Percentiles rank a stretch among this genome's conserved stretches.
These are phyloP conservation scores for Corydoras maculifer DNA, from an alignment of 2,113 vertebrate species.

Conservation along the genomic window DNA sequence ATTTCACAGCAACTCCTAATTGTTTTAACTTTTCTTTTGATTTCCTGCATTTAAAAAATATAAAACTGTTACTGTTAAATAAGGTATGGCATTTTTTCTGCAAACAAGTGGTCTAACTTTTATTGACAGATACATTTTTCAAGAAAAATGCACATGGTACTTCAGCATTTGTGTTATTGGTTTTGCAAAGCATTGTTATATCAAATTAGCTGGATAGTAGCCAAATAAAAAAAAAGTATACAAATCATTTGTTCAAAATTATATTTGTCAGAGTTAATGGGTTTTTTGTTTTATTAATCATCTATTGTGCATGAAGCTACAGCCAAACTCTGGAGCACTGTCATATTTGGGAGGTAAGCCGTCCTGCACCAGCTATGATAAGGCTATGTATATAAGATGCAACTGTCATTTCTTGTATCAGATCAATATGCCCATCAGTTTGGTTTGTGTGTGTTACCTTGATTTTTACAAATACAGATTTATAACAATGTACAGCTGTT, in stretches of 20 bases:
- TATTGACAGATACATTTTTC: too few relatives aligned
- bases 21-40: too few relatives aligned
- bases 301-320: constrained; percentile 56
- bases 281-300: constrained; percentile 75
- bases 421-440: constrained; percentile 69
- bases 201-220: constrained; percentile 74
- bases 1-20: too few relatives aligned
- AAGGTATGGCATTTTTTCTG: constrained; percentile 16
- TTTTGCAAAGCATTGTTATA: constrained; percentile 70
- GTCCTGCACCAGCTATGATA: constrained; percentile 36
- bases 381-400: constrained; percentile 40
- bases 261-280: constrained; percentile 67
- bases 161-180: constrained; percentile 54
- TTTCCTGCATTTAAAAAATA: background rate
- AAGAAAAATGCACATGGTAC: constrained; percentile 1
- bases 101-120: constrained; percentile 11
- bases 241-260: constrained; percentile 65
- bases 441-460: constrained; percentile 48
- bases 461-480: too few relatives aligned
- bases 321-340: constrained; percentile 23
- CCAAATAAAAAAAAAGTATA: constrained; percentile 65
- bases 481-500: too few relatives aligned
- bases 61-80: constrained; percentile 35
- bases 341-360: constrained; percentile 22
- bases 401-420: constrained; percentile 50